phyloP scores from a whole-genome alignment of 1,140 invertebrate genomes.

The Heliconius melpomene region DNA sequence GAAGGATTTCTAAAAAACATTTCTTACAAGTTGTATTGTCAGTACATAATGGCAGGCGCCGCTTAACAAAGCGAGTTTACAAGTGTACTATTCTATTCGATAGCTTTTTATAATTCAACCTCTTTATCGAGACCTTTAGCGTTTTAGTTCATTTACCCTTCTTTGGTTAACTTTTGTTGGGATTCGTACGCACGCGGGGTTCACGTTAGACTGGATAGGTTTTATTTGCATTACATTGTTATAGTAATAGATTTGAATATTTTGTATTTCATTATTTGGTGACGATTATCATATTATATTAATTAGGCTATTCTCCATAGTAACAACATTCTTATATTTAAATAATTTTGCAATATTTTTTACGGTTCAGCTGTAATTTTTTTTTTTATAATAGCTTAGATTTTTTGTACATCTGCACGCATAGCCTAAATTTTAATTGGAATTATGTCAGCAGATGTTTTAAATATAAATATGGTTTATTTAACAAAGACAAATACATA shows the following conservation, averaged over 20 bases:
- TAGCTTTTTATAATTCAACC: conserved; percentile 76
- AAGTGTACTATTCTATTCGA: conserved; percentile 77
- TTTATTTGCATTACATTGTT: conserved; percentile 75
- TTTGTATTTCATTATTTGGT: conserved; percentile 73
- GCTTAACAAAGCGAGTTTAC: conserved; percentile 75
- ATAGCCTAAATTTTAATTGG: neutral
- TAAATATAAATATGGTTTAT: conserved; percentile 9
- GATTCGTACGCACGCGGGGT: conserved; percentile 43
- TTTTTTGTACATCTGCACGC: neutral
- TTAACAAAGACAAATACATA: neutral
- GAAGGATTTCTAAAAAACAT: conserved; percentile 78
- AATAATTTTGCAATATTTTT: too few species aligned
- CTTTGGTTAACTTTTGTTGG: conserved; percentile 45
- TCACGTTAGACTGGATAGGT: conserved; percentile 68
- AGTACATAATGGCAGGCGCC: conserved; percentile 74
- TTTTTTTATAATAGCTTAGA: neutral
- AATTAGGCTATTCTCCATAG: conserved; percentile 29
- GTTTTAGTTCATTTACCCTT: conserved; percentile 49
- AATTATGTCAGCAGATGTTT: conserved; percentile 9
- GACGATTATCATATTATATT: conserved; percentile 72
- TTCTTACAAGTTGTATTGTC: conserved; percentile 80
- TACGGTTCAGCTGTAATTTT: too few species aligned
- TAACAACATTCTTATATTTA: neutral
- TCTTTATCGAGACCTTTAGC: conserved; percentile 64
- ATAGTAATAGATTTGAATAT: conserved; percentile 77